Conservation (phyloP, 2,113 vertebrate species). For the Ciconia maguari region DNA sequence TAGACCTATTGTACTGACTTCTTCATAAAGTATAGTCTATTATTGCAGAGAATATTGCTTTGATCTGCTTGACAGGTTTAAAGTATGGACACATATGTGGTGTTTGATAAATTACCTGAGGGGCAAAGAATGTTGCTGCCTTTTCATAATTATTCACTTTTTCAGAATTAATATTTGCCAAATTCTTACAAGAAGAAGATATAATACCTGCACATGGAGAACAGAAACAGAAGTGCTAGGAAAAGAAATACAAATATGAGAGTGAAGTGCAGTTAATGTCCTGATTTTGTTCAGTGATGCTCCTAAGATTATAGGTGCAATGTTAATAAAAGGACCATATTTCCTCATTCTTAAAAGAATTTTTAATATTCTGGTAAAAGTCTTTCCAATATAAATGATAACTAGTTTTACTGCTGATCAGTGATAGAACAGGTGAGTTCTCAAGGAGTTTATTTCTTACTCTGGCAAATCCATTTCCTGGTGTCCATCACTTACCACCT, state of each 20-base stretch:
- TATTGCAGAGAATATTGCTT: constrained; percentile 50
- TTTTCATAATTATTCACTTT: constrained; percentile 62
- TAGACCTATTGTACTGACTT: constrained; percentile 25
- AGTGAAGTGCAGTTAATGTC: neutral
- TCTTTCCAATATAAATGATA: neutral
- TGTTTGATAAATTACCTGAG: constrained; percentile 49
- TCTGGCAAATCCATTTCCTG: neutral
- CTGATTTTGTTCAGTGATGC: neutral
- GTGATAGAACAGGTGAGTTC: neutral
- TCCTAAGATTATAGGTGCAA: neutral
- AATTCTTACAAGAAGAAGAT: neutral
- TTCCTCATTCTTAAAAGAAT: neutral
- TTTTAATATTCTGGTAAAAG: neutral
- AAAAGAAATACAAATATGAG: neutral
- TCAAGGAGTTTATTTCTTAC: neutral
- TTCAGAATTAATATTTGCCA: constrained; percentile 51
- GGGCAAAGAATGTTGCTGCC: constrained; percentile 34
- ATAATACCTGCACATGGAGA: constrained; percentile 22
- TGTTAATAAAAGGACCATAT: neutral
- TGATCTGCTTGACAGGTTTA: constrained; percentile 61
- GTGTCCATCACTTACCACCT: neutral
- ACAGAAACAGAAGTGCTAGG: neutral
- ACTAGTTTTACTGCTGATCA: neutral
- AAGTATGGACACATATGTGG: constrained; percentile 37
- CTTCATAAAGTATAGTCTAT: constrained; percentile 32